phyloP scores from a whole-genome alignment of 2,888 invertebrate species.

The Bellardia bayeri region DNA sequence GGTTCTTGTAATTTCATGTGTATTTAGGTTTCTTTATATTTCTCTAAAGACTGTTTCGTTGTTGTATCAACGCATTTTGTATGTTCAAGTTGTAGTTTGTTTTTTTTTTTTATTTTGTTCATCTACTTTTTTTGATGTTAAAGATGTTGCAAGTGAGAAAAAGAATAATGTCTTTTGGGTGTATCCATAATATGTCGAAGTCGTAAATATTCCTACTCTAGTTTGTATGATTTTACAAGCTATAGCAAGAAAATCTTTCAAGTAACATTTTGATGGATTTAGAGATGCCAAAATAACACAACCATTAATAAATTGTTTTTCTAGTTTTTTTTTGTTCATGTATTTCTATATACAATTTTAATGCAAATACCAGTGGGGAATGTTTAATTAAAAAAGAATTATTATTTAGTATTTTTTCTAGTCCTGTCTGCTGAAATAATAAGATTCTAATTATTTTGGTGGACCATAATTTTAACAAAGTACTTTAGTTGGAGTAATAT shows the following conservation, averaged over 20 bases:
- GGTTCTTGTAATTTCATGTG: constrained; percentile 64
- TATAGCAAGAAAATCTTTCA: constrained; percentile 23
- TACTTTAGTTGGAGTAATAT: too few relatives aligned
- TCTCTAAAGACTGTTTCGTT: constrained; percentile 50
- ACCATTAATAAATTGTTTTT: constrained; percentile 62
- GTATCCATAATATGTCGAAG: constrained; percentile 71
- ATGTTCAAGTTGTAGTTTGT: constrained; percentile 33
- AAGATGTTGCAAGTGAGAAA: constrained; percentile 73
- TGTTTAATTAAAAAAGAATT: constrained; percentile 26
- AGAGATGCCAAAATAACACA: constrained; percentile 63
- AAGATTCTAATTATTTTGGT: background rate
- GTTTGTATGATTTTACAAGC: constrained; percentile 26
- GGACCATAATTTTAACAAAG: too few relatives aligned
- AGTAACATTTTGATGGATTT: constrained; percentile 71
- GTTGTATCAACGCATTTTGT: constrained; percentile 42
- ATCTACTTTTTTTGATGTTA: constrained; percentile 57
- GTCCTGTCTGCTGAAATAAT: background rate
- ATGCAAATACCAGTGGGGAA: background rate
- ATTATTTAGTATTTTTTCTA: background rate
- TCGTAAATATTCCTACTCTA: constrained; percentile 70
- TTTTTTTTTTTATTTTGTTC: background rate
- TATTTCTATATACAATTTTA: constrained; percentile 10
- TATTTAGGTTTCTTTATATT: constrained; percentile 46
- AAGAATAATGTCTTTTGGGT: constrained; percentile 73
- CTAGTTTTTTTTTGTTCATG: constrained; percentile 11